Evolutionary conservation across 2,888 invertebrate species (phyloP), one percentile per base, ranked within the genome.

Genomic region (Nephrotoma appendiculata): DNA sequence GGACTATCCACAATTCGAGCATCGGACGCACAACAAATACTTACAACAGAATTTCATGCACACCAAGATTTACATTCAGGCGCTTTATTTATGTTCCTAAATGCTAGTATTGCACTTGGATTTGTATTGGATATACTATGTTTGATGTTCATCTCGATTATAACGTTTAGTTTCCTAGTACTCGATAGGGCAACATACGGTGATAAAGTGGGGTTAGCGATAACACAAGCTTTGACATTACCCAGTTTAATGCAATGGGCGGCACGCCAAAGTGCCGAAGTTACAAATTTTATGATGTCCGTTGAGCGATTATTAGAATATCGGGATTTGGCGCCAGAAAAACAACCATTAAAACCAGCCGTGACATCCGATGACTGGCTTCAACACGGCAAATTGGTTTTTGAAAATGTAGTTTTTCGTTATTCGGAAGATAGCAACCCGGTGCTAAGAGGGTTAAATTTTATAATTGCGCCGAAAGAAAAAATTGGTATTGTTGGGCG

Each of bases 381-480:
- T 0, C 88, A 88, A 0, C 89, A 91, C 3, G 94, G 94, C 6
- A 90, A 90, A 88, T 91, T 94, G 41, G 89, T 89, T 71, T 94
- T 94, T 88, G 90, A 91, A 48, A 89, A 93, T 71, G 91, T 94
- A 88, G 92, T 91, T 52, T 90, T 95, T 86, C 93, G 96, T 2
- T 97, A 98, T 92, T 93, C 96, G 88, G 93, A 95, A 88, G 96
- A 95, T n/a, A 92, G 96, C 87, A 96, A 97, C 89, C 93, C 97
- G 71, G 97, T 97, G 48, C 93, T 98, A 87, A 94, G 95, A 87
- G 95, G 94, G 87, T 92, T 98, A 88, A 94, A 93, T 52, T 91
- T 94, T 45, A 88, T 88, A 0, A 92, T 94, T 41, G 90, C 92
- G 86, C 90, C 93, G 9, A 92, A 91, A 87, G 93, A 93, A 89